Base-by-base conservation (phyloP, 2,888 invertebrate genomes). In the Conus canariensis region DNA sequence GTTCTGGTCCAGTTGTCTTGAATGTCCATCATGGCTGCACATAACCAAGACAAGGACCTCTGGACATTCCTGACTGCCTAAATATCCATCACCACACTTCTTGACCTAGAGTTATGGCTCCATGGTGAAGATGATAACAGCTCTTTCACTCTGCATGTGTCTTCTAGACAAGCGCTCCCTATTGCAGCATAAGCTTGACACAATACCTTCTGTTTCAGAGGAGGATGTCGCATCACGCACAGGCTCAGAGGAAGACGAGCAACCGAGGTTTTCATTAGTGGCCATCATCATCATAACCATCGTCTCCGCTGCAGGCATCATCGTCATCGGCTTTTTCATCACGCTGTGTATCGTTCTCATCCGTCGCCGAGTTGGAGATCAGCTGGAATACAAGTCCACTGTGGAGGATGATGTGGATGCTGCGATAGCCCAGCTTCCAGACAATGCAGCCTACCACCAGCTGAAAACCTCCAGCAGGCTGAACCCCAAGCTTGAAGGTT, bases 401-500 rank as follows among this genome's bases (percentile, higher is more conserved):
- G 94, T 95, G 8, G 95, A 94, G 90, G 94, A 95, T 92, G 98
- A 99, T 94, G 97, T 98, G 93, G 98, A 99, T 94, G 97, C 98
- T 93, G 98, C 98, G 96, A 97, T 99, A 92, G 98, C 98, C 95
- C 98, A 98, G 96, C 97, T 99, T 87, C 98, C 98, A 0, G 98
- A 98, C 94, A 99, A 99, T 96, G 93, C 94, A 87, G 94, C 94
- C 85, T 99, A 98, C 96, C 98, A 98, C 95, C 92, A 92, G 91
- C 93, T 95, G 85, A 45, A 58, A 22, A 67, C 85, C 1, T 9
- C 82, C 59, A 83, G 88, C 22, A 88, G 56, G 25, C 83, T 99
- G 83, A 99, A 99, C 97, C 98, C 99, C 0, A 98, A 98, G 95
- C 97, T 99, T 91, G 99, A 99, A 96, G 98, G 98, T 95, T 97